Evolutionary conservation across 1,140 invertebrate species (phyloP), one percentile per base, ranked within the genome.

Genomic region (Periplaneta americana): DNA sequence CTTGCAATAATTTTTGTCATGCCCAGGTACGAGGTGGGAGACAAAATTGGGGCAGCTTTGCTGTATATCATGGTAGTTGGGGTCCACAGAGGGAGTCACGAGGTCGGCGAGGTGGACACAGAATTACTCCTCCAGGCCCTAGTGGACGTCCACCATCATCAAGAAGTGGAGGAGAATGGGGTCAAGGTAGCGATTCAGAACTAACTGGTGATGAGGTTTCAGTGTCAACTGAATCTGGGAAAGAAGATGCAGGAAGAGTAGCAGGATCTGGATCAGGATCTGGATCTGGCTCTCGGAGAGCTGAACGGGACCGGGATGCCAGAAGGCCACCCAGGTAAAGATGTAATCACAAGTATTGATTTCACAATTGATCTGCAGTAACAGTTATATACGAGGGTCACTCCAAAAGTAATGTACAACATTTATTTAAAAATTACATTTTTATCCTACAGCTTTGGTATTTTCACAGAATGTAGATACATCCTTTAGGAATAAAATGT

Each of bases 161-260:
- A 75, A 32, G 75, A 32, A 37, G 66, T 28, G 11, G 35, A 34
- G 32, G 82, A 11, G 82, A 81, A 13, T 79, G 81, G 78, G 78
- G 32, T 15, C 81, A 76, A 80, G 74, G 57, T 32, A 90, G 90
- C 1, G 92, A 93, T 83, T 92, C 91, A 15, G 92, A 93, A 82
- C 88, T 89, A 6, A 92, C 91, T 74, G 90, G 89, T 1, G 92
- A 93, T 74, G 92, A 91, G 78, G 85, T 90, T 39, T 89, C 89
- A 8, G 87, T 86, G 0, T 89, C 90, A 0, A 88, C 88, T 1
- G 91, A 91, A 79, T 88, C 88, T 11, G 87, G 86, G 15, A 91
- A 90, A 81, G 89, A 91, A 31, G 90, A 90, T 3, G 86, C 87
- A 39, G 80, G 82, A n/a, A 82, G 28, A 84, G 85, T 31, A 86